Base-by-base conservation (phyloP, 1,140 invertebrate genomes). In the Dendrolimus punctatus region DNA sequence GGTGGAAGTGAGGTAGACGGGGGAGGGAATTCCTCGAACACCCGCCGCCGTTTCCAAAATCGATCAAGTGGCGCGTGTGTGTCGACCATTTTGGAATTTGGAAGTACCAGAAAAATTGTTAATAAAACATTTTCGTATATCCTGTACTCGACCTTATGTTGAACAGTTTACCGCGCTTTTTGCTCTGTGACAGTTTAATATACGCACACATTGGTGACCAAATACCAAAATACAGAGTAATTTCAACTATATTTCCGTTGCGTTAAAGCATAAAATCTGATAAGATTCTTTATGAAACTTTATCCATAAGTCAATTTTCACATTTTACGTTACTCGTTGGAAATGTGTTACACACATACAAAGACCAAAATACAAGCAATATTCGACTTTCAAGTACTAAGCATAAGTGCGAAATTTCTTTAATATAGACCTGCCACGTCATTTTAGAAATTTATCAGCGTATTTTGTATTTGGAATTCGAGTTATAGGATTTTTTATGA, bases 31-130 rank as follows among this genome's bases (percentile, higher is more conserved):
- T 57, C 51, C 57, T 53, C 55, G 55, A 65, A 69, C 58, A 65
- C 58, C 54, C 53, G 56, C 56, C 66, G 66, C 67, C 71, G 61
- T 82, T 82, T 80, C 72, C 68, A 82, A 82, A 82, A 82, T 82
- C 79, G 79, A 82, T 82, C 68, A 73, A 68, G 55, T 66, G 68
- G 70, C 76, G 72, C 75, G 76, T 79, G 70, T 79, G 75, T 80
- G 75, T 9, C 7, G 60, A 73, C 62, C 66, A 76, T 81, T 81
- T 81, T 77, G 23, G 74, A 70, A 77, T 76, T 82, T 80, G 69
- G 66, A 80, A 78, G 41, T 51, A 51, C 63, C 77, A 65, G 68
- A 73, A 73, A 69, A 23, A 23, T 23, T 23, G 23, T 68, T 63
- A 52, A 56, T 55, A 10, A 48, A 64, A 58, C 47, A 57, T 59